Evolutionary conservation across 2,888 invertebrate genomes (phyloP).

Genomic region (Gymnocheta viridis): DNA sequence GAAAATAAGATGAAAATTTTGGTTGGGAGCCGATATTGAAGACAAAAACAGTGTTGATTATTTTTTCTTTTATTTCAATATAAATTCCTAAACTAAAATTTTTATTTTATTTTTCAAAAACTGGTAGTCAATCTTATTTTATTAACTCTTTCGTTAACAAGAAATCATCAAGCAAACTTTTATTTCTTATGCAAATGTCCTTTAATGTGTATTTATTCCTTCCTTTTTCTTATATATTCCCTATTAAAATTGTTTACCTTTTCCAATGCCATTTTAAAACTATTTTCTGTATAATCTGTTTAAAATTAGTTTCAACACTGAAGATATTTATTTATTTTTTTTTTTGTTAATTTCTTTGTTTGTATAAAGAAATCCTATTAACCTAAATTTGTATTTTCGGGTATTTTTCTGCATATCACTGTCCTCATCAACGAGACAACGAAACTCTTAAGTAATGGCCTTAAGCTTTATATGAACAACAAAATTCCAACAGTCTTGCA

Average conservation of each 20-base stretch:
- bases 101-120: no score
- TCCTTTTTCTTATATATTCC: not conserved
- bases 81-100: no score
- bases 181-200: no score
- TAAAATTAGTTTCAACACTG: not conserved
- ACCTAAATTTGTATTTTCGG: conserved; percentile 61
- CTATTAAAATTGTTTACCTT: not conserved
- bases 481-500: conserved; percentile 51
- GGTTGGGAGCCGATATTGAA: no score
- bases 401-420: conserved; percentile 54
- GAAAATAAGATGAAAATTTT: no score
- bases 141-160: no score
- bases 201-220: no score
- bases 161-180: no score
- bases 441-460: conserved; percentile 62
- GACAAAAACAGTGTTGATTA: no score
- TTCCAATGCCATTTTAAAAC: not conserved
- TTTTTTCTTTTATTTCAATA: no score
- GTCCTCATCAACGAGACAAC: conserved; percentile 64
- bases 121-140: no score
- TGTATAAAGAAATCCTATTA: conserved; percentile 57
- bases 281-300: not conserved
- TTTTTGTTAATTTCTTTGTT: no score
- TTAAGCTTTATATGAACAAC: conserved; percentile 65
- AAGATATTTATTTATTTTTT: not conserved